phyloP scores from a whole-genome alignment of 1,140 invertebrate species.

The Helicoverpa zea region DNA sequence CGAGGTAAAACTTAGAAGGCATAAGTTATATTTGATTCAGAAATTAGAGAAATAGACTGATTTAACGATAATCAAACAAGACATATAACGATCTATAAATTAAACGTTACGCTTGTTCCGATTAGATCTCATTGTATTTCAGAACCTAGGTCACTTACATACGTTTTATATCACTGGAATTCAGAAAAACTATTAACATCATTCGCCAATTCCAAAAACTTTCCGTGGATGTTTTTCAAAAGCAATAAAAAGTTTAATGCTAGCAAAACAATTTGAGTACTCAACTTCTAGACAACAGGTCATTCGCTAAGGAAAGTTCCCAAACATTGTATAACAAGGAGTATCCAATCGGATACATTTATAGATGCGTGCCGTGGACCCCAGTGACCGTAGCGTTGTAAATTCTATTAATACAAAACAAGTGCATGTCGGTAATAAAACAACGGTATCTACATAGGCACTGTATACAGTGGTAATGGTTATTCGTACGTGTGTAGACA shows the following conservation, averaged over 20 bases:
- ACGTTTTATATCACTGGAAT: neutral
- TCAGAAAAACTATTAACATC: conserved; percentile 8
- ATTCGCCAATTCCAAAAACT: neutral
- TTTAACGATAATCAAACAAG: too few species aligned
- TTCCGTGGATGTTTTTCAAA: neutral
- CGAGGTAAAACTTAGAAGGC: too few species aligned
- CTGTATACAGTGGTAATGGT: neutral
- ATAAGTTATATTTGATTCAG: too few species aligned
- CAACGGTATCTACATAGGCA: conserved; percentile 57
- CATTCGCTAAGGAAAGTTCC: conserved; percentile 45
- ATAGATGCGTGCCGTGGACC: neutral
- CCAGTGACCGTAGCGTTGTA: conserved; percentile 27
- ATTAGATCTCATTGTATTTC: neutral
- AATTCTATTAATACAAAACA: conserved; percentile 43
- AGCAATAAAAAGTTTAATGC: neutral
- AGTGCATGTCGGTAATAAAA: conserved; percentile 52
- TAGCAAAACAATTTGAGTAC: neutral
- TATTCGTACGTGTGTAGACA: conserved; percentile 59
- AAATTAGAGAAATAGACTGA: too few species aligned
- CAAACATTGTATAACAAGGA: conserved; percentile 15
- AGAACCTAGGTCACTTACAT: conserved; percentile 2
- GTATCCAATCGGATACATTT: conserved; percentile 25
- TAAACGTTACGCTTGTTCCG: too few species aligned
- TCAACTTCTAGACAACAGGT: conserved; percentile 3
- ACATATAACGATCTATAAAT: too few species aligned